Evolutionary conservation across 2,113 vertebrate genomes (phyloP).

Genomic region (Gila orcuttii): DNA sequence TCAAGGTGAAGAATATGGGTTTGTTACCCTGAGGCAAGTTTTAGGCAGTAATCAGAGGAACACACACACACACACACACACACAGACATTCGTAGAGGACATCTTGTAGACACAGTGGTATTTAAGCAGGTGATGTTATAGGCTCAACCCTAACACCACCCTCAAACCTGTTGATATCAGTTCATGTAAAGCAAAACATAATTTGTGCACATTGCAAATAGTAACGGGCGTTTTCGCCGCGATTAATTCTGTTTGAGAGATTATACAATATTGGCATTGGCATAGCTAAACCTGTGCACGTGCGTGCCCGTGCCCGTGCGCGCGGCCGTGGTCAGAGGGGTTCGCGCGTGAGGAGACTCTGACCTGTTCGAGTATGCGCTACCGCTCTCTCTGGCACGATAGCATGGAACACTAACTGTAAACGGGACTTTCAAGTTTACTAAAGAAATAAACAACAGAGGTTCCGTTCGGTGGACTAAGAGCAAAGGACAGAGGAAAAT

Average conservation of each 20-base stretch:
- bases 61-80: too few species aligned
- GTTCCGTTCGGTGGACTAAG: not conserved
- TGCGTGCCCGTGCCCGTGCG: not conserved
- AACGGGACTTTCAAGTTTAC: not conserved
- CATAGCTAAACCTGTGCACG: not conserved
- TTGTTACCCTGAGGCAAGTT: not conserved
- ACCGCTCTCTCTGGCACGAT: not conserved
- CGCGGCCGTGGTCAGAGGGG: not conserved
- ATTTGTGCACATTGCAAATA: not conserved
- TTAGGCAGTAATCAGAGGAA: not conserved
- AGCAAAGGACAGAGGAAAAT: not conserved
- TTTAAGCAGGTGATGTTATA: not conserved
- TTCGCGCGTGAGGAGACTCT: not conserved
- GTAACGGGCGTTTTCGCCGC: not conserved
- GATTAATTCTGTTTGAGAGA: not conserved
- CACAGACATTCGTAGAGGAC: not conserved
- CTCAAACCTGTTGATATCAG: not conserved
- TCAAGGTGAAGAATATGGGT: not conserved
- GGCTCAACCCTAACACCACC: not conserved
- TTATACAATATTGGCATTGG: not conserved
- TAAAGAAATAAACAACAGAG: not conserved
- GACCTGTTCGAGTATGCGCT: not conserved
- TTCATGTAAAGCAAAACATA: not conserved
- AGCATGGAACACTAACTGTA: not conserved
- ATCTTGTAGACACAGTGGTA: not conserved